Evolutionary conservation across 2,797 vertebrate species (phyloP).

Genomic region (Calcarius lapponicus): DNA sequence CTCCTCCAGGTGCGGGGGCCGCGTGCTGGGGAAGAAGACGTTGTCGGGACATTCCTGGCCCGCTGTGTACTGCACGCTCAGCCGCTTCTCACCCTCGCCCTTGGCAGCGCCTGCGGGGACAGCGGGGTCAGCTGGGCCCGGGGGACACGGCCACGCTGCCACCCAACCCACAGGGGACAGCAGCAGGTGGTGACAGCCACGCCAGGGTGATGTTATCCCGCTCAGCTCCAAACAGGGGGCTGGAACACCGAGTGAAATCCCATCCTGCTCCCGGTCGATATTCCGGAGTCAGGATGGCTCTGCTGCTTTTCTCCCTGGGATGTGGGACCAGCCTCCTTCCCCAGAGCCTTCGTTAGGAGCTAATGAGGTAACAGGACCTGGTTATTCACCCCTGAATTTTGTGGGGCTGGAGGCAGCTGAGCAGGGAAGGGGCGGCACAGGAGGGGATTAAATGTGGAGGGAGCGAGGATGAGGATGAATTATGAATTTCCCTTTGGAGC

Average conservation of each 20-base stretch:
- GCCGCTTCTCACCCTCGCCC: constrained; percentile 73
- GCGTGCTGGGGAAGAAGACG: constrained; percentile 87
- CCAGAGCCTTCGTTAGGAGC: fast-evolving
- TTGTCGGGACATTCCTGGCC: constrained; percentile 85
- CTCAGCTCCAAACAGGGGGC: fast-evolving
- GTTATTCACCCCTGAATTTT: fast-evolving
- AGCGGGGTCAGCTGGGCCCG: not conserved
- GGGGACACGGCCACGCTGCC: not conserved
- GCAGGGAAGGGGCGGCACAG: not conserved
- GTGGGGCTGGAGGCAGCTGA: not conserved
- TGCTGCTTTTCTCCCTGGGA: not conserved
- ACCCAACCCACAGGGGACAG: not conserved
- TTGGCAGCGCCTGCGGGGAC: constrained; percentile 76
- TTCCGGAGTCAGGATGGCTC: not conserved
- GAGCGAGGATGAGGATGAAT: not conserved
- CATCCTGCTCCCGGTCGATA: not conserved
- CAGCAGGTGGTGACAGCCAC: fast-evolving
- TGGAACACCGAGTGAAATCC: fast-evolving
- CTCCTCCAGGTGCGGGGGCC: constrained; percentile 88
- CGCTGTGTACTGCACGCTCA: constrained; percentile 77
- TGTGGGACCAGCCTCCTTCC: not conserved
- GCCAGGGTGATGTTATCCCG: fast-evolving
- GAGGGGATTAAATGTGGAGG: not conserved
- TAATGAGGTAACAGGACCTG: not conserved
- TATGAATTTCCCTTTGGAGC: not conserved